Evolutionary conservation across 2,888 invertebrate species (phyloP), one percentile per base, ranked within the genome.

Genomic region (Chelonus formosanus): DNA sequence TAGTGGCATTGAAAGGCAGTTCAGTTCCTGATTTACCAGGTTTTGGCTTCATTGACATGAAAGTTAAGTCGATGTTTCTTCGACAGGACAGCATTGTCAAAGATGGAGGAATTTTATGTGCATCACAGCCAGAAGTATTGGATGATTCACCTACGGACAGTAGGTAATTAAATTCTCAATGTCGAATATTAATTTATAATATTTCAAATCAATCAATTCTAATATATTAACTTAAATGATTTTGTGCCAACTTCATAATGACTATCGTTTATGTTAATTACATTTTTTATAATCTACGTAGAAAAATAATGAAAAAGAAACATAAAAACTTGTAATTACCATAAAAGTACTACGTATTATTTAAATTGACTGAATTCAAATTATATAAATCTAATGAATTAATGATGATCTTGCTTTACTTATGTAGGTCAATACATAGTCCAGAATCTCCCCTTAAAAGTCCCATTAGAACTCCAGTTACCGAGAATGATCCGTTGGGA

Each of bases 401-500:
- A 20, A 20, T 20, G 20, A 20, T 20, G 20, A 20, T 20, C 20
- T 20, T 20, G 20, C 20, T 20, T 20, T 20, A 20, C 20, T 67
- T 62, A n/a, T 67, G 32, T 34, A 83, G 82, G 71, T 67, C 81
- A 50, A 70, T 69, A 58, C 78, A 79, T 67, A 79, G 74, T 68
- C 67, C 69, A 20, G 84, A 84, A 67, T 83, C 84, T 3, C 84
- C 83, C 31, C 69, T 84, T 10, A 84, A 83, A 70, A 84, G 83
- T 75, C 84, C 84, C 10, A 74, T 80, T 20, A 88, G 95, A 65
- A 95, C 95, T 3, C 93, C 95, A 0, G 95, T 97, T 0, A 92
- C 96, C 0, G 90, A 94, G 78, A 95, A 96, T 84, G 97, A 97
- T 85, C 97, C 97, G 0, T 86, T 97, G 32, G 97, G 96, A 4